Conservation (phyloP, 2,888 invertebrate species). For the Mechanitis messenoides region DNA sequence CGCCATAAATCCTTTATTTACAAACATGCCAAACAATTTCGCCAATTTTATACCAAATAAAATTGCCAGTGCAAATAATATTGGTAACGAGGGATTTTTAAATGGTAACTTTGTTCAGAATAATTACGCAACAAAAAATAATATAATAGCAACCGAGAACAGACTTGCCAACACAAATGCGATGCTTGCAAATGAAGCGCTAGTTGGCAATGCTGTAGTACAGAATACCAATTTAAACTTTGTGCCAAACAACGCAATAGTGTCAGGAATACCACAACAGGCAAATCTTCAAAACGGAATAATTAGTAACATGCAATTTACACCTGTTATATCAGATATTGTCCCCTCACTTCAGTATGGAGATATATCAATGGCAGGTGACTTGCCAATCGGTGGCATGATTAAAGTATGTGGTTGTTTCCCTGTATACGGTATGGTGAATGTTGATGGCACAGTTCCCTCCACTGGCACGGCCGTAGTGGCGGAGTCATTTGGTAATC, state of each 20-base stretch:
- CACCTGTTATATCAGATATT: constrained; percentile 53
- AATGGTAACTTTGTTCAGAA: constrained; percentile 17
- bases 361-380: constrained; percentile 51
- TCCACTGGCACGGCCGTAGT: constrained; percentile 53
- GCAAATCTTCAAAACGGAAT: constrained; percentile 25
- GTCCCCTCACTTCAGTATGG: constrained; percentile 54
- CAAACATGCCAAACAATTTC: constrained; percentile 13
- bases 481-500: constrained; percentile 40
- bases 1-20: constrained; percentile 6
- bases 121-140: constrained; percentile 13
- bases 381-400: constrained; percentile 54
- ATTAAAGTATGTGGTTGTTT: constrained; percentile 58
- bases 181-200: constrained; percentile 16
- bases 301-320: constrained; percentile 38
- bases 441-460: constrained; percentile 53
- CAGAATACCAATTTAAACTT: constrained; percentile 20
- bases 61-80: constrained; percentile 3
- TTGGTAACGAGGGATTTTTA: constrained; percentile 8
- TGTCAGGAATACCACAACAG: constrained; percentile 3
- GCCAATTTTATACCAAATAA: constrained; percentile 16
- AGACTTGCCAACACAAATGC: constrained; percentile 13
- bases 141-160: constrained; percentile 14
- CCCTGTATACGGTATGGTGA: constrained; percentile 59
- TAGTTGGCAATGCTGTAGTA: constrained; percentile 13
- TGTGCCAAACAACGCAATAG: constrained; percentile 14